Evolutionary conservation across 2,113 vertebrate genomes (phyloP).

Genomic region (Gymnarchus niloticus): DNA sequence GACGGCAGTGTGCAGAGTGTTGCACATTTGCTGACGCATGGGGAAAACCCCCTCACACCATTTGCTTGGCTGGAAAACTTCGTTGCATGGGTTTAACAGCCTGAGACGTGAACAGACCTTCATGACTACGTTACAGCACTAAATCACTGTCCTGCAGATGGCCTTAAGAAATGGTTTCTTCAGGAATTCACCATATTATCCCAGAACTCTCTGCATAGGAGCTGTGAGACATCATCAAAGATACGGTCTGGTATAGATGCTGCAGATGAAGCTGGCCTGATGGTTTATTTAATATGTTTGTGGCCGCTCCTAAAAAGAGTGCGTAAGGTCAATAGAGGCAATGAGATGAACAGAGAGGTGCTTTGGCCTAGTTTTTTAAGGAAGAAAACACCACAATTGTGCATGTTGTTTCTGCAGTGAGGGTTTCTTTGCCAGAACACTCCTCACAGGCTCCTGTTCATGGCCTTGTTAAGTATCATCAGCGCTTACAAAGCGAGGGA

Average conservation of each 20-base stretch:
- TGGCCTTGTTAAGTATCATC: background rate
- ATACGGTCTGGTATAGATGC: background rate
- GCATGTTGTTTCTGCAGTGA: background rate
- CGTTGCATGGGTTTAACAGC: background rate
- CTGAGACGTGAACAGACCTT: background rate
- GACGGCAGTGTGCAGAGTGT: background rate
- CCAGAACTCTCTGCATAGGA: background rate
- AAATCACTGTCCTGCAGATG: too few species aligned
- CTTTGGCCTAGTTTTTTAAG: background rate
- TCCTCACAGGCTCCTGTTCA: background rate
- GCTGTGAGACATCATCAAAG: background rate
- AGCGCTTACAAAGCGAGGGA: background rate
- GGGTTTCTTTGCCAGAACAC: background rate
- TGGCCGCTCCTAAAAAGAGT: background rate
- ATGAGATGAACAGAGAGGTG: background rate
- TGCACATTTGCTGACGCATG: conserved; percentile 1
- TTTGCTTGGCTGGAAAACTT: background rate
- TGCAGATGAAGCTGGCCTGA: background rate
- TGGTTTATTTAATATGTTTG: background rate
- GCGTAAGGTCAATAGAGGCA: background rate
- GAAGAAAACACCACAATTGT: background rate
- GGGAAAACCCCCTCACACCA: background rate
- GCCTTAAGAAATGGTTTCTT: too few species aligned
- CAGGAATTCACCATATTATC: background rate
- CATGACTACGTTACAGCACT: background rate